Percentiles rank a stretch among this genome's conserved stretches.
phyloP scores from a whole-genome alignment of 2,888 invertebrate species.

The Prenolepis imparis region DNA sequence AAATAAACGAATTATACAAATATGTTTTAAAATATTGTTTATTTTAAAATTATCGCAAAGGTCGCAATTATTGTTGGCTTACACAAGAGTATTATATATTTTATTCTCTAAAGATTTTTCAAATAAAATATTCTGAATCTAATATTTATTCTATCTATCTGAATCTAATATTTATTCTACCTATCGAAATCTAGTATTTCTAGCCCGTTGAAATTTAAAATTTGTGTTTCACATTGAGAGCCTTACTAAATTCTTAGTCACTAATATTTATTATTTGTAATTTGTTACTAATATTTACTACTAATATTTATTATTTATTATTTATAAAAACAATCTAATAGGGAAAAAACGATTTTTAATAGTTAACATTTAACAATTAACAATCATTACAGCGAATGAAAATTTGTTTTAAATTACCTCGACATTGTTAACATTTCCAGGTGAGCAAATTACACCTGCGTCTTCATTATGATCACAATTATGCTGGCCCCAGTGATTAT shows the following conservation, averaged over 20 bases:
- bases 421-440: constrained; percentile 76
- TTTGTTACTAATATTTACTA: not conserved
- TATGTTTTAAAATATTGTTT: constrained; percentile 59
- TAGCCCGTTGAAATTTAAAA: too few species aligned
- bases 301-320: constrained; percentile 1
- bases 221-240: too few species aligned
- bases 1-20: constrained; percentile 63
- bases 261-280: constrained; percentile 1
- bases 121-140: not conserved
- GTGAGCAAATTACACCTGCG: constrained; percentile 88
- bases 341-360: not conserved
- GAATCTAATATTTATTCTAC: not conserved
- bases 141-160: not conserved
- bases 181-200: not conserved
- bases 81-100: not conserved
- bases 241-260: too few species aligned
- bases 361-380: not conserved
- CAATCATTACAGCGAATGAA: not conserved
- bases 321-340: not conserved
- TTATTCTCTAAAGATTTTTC: not conserved
- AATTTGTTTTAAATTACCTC: constrained; percentile 80
- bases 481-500: constrained; percentile 90
- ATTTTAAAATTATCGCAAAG: constrained; percentile 44
- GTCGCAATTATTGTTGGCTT: not conserved
- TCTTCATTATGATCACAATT: constrained; percentile 92